Conservation (phyloP, 2,888 invertebrate genomes). For the Leptothorax acervorum region DNA sequence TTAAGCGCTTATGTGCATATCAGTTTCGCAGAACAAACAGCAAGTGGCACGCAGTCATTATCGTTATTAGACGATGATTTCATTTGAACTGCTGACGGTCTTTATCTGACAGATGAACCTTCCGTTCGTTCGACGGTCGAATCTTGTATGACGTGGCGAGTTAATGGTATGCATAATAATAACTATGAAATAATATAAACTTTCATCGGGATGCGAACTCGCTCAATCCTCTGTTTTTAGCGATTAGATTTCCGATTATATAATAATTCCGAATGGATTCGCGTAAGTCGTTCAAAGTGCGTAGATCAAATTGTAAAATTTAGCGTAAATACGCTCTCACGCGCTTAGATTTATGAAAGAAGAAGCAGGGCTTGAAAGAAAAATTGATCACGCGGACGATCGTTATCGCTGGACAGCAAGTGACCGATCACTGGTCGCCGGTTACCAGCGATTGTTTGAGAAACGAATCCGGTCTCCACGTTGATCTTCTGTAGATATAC, state of each 20-base stretch:
- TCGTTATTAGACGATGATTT: constrained; percentile 41
- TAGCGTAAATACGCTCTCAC: background rate
- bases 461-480: background rate
- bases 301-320: constrained; percentile 8
- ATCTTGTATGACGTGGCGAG: background rate
- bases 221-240: constrained; percentile 28
- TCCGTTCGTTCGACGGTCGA: background rate
- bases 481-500: background rate
- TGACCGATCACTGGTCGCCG: background rate
- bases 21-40: background rate
- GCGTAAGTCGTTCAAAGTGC: background rate
- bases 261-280: constrained; percentile 38
- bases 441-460: constrained; percentile 8
- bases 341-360: background rate
- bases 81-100: constrained; percentile 5
- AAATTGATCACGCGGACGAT: background rate
- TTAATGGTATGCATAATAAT: constrained; percentile 20
- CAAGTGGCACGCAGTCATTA: constrained; percentile 15
- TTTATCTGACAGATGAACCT: background rate
- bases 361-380: background rate
- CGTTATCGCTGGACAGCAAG: background rate
- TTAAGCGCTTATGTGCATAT: constrained; percentile 31
- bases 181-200: constrained; percentile 52
- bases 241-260: constrained; percentile 34
- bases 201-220: constrained; percentile 1